Conservation (phyloP, 2,797 vertebrate genomes). For the Paguma larvata region DNA sequence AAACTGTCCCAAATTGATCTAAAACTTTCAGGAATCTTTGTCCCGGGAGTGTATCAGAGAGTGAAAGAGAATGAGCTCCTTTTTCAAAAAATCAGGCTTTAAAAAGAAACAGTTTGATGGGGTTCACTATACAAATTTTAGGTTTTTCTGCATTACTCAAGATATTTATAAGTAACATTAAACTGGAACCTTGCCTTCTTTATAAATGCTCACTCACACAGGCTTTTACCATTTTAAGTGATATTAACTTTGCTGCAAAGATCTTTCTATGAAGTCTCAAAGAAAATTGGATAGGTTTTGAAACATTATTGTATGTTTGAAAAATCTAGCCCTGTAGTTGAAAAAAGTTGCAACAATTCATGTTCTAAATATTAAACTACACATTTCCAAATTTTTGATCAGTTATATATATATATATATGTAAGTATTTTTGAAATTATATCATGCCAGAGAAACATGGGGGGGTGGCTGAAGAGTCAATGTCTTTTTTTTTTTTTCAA, state of each 20-base stretch:
- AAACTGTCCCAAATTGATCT: not conserved
- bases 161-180: slow-evolving; percentile 64
- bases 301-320: slow-evolving; percentile 50
- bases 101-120: not conserved
- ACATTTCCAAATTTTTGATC: not conserved
- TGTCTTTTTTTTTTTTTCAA: not conserved
- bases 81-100: not conserved
- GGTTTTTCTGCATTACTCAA: slow-evolving; percentile 67
- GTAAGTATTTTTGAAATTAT: not conserved
- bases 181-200: slow-evolving; percentile 13
- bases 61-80: not conserved
- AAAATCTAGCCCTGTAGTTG: not conserved
- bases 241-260: slow-evolving; percentile 55
- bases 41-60: not conserved
- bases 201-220: slow-evolving; percentile 59
- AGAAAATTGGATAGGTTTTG: not conserved
- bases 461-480: not conserved
- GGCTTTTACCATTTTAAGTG: slow-evolving; percentile 42
- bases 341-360: not conserved
- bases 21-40: not conserved
- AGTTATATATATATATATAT: not conserved
- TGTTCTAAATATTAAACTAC: not conserved
- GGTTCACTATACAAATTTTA: not conserved
- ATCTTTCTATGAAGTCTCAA: slow-evolving; percentile 5
- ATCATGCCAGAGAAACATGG: not conserved